Evolutionary conservation across 2,113 vertebrate species (phyloP).

Genomic region (Microcebus lehilahytsara): DNA sequence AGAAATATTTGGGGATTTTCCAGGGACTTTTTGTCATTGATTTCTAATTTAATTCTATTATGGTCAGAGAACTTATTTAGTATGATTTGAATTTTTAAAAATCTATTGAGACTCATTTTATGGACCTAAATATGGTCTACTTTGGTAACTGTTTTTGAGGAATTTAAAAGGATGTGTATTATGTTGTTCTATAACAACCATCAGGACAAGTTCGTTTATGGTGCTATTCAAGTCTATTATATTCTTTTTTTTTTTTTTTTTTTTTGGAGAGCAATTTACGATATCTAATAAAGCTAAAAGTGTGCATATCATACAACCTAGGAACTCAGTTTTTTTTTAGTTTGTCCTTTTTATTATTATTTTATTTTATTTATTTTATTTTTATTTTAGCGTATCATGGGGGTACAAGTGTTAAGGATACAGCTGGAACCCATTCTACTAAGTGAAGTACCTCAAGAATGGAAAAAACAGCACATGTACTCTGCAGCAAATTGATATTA

Average conservation of each 20-base stretch:
- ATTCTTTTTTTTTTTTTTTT: no score
- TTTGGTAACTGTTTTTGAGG: background rate
- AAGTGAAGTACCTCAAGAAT: no score
- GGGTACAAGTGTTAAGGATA: no score
- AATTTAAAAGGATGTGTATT: background rate
- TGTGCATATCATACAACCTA: background rate
- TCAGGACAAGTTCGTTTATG: background rate
- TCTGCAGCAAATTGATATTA: no score
- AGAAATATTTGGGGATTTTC: background rate
- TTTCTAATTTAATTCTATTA: background rate
- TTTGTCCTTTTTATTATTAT: no score
- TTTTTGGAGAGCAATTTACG: background rate
- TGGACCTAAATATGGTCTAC: background rate
- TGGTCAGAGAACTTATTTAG: background rate
- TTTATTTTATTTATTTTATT: no score
- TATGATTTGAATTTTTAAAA: background rate
- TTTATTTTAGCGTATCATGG: no score
- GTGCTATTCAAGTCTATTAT: background rate
- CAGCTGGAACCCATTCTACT: no score
- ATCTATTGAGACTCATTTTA: background rate
- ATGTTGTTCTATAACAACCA: background rate
- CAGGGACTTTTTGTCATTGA: background rate
- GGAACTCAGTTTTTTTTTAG: background rate
- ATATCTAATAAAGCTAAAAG: background rate
- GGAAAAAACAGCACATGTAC: no score